Base-by-base conservation (phyloP, 2,888 invertebrate species). In the Hirtodrosophila duncani region DNA sequence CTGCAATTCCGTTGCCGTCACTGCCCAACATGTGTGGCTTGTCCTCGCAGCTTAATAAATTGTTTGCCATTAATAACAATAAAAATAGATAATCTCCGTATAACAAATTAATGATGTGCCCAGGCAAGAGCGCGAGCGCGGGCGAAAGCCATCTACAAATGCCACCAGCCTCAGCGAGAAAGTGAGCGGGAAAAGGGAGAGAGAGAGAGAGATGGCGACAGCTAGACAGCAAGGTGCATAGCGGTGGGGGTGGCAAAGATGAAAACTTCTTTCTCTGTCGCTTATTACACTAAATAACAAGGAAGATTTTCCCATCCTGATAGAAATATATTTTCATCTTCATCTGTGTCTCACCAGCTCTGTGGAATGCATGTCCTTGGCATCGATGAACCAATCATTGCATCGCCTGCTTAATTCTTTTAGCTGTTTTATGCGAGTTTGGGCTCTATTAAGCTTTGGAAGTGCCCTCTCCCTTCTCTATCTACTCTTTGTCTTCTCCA, bases 51-150 rank as follows among this genome's bases (percentile, higher is more conserved):
- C 67, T 70, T 82, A 80, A 83, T 83, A 84, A 83, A 82, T 83
- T 82, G 80, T 79, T 75, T 65, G 67, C 71, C 83, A 83, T 83
- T 83, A 83, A 83, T 83, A 83, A 83, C 78, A 83, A 83, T 83
- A 83, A 83, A 83, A 83, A 80, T 78, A 83, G 81, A 83, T 83
- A 83, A 83, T 83, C 83, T 81, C 64, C 80, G 74, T 82, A 77
- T 70, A 80, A 82, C 84, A 83, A 82, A 80, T 83, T 83, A 83
- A 83, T 83, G 83, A 83, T 79, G 79, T 77, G 64, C 67, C 62
- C 39, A 39, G n/a, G 29, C 31, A 42, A 29, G 24, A 57, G 21
- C 34, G 37, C 30, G 23, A 41, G n/a, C 27, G 29, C 11, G 23
- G 41, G 33, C 65, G 45, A 26, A 17, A 9, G 23, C 9, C 3